A percentile compares a stretch with the other conserved stretches of the same genome.
Conservation (phyloP, 1,140 invertebrate genomes). For the Phymorhynchus buccinoides region DNA sequence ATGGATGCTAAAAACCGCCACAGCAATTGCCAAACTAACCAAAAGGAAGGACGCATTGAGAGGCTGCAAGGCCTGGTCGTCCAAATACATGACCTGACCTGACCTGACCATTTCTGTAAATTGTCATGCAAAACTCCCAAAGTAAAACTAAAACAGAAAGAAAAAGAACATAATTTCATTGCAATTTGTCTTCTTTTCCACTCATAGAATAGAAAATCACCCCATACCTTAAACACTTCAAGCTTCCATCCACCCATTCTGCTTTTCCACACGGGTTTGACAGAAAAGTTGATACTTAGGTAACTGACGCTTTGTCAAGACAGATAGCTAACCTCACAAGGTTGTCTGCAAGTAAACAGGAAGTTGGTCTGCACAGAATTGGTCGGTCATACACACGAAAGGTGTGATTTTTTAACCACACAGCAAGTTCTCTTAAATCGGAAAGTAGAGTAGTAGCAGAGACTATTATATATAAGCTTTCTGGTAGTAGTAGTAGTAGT, state of each 20-base stretch:
- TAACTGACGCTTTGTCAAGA: not conserved
- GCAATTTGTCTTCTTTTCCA: not conserved
- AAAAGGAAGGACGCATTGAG: no score
- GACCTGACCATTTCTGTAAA: no score
- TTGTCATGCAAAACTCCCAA: no score
- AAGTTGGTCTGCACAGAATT: constrained; percentile 19
- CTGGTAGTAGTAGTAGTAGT: no score
- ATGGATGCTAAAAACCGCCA: no score
- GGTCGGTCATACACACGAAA: not conserved
- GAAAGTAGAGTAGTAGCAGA: no score
- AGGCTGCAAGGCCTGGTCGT: no score
- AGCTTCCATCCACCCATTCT: constrained; percentile 45
- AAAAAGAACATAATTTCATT: no score
- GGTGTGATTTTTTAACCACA: not conserved
- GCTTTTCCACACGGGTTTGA: not conserved
- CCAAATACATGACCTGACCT: no score
- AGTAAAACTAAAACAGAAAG: not conserved
- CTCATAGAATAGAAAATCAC: not conserved
- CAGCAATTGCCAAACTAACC: no score
- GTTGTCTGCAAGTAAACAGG: constrained; percentile 14
- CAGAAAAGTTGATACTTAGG: not conserved
- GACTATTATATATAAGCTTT: no score
- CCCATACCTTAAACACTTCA: constrained; percentile 42
- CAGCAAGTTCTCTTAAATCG: no score
- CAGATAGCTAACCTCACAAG: not conserved